A percentile compares a stretch with the other conserved stretches of the same genome.
Evolutionary conservation across 2,797 vertebrate species (phyloP).

Genomic region (Sebastes taczanowskii): DNA sequence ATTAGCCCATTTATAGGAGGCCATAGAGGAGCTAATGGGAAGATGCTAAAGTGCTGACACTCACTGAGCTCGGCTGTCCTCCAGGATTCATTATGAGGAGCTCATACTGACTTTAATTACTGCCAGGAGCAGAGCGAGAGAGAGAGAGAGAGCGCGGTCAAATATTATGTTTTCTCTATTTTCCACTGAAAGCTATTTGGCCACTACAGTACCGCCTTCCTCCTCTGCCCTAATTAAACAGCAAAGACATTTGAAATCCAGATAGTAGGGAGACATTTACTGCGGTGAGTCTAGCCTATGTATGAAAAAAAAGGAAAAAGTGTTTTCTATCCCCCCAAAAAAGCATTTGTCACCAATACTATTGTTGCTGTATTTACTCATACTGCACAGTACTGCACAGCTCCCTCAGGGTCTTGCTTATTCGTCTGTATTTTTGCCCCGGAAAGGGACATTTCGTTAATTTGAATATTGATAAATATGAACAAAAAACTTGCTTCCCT

Average conservation of each 20-base stretch:
- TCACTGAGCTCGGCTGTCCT: slow-evolving; percentile 9
- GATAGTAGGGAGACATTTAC: too few species aligned
- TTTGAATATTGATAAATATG: not conserved
- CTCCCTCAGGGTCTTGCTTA: not conserved
- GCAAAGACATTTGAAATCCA: too few species aligned
- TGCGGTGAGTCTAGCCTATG: too few species aligned
- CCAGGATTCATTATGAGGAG: slow-evolving; percentile 37
- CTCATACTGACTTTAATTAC: slow-evolving; percentile 15
- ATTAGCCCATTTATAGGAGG: slow-evolving; percentile 19
- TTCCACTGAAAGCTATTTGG: slow-evolving; percentile 3
- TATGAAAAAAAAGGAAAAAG: too few species aligned
- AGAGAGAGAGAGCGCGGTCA: not conserved
- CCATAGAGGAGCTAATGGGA: slow-evolving; percentile 15
- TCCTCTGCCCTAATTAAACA: not conserved
- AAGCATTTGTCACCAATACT: too few species aligned
- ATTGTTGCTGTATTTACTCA: too few species aligned
- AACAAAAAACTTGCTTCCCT: not conserved
- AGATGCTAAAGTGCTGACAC: slow-evolving; percentile 18
- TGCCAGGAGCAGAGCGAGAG: slow-evolving; percentile 3
- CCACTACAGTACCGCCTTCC: not conserved
- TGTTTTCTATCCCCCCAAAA: too few species aligned
- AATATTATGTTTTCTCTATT: not conserved
- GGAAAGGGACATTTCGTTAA: too few species aligned
- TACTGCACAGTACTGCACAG: not conserved
- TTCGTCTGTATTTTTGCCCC: not conserved